phyloP scores from a whole-genome alignment of 2,113 vertebrate species.

The Ranitomeya variabilis region DNA sequence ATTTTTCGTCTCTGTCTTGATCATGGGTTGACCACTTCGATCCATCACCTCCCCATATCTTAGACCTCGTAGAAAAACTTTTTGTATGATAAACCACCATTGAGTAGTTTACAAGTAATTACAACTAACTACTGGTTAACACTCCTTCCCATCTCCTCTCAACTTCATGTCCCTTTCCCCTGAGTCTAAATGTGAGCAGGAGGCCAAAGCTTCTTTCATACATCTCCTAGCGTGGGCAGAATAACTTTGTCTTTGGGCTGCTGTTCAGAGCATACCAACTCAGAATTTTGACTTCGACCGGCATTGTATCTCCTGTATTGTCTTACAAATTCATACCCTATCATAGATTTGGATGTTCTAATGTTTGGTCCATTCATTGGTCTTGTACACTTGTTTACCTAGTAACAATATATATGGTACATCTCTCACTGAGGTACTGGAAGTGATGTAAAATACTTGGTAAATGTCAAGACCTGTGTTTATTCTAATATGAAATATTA shows the following conservation, averaged over 20 bases:
- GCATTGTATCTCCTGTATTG: not conserved
- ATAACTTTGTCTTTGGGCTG: not conserved
- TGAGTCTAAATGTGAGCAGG: not conserved
- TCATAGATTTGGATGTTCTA: not conserved
- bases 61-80: not conserved
- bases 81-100: not conserved
- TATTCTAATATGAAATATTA: not conserved
- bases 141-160: not conserved
- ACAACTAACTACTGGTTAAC: not conserved
- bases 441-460: not conserved
- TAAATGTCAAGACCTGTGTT: not conserved
- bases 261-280: not conserved
- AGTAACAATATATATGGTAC: not conserved
- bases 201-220: not conserved
- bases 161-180: not conserved
- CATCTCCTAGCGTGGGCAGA: not conserved
- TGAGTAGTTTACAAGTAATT: not conserved
- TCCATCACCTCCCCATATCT: not conserved
- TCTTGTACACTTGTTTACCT: constrained; percentile 24
- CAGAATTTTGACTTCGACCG: not conserved
- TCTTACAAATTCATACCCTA: not conserved
- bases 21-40: not conserved
- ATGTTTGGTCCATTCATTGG: not conserved
- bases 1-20: not conserved
- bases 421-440: not conserved